Evolutionary conservation across 2,797 vertebrate species (phyloP).

Genomic region (Graptemys geographica): DNA sequence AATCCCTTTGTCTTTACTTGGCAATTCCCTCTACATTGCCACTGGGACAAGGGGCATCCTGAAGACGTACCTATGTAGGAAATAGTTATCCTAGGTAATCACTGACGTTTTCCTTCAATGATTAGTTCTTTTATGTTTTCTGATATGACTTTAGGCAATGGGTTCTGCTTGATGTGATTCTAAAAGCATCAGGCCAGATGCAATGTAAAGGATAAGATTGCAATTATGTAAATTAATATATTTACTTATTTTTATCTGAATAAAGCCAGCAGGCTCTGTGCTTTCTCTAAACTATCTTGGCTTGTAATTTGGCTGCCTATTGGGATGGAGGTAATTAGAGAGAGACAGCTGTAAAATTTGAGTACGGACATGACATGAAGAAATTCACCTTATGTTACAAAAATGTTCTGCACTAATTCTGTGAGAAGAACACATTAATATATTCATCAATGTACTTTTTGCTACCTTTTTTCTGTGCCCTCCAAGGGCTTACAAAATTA

Average conservation of each 20-base stretch:
- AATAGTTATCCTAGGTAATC: rapidly evolving
- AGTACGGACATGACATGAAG: conserved; percentile 6
- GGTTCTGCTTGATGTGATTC: not conserved
- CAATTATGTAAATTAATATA: conserved; percentile 52
- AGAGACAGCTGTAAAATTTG: not conserved
- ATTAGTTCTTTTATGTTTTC: conserved; percentile 1
- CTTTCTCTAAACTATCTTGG: conserved; percentile 43
- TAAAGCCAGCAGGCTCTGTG: conserved; percentile 26
- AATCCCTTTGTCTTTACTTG: rapidly evolving
- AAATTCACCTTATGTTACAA: not conserved
- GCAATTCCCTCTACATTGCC: too few relatives aligned
- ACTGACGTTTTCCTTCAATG: rapidly evolving
- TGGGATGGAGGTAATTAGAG: conserved; percentile 48
- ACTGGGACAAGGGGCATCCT: not conserved
- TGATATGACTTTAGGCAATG: conserved; percentile 23
- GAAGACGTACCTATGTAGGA: not conserved
- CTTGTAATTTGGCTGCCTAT: conserved; percentile 49
- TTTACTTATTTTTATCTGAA: conserved; percentile 37
- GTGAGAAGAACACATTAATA: not conserved
- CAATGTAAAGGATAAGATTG: conserved; percentile 16
- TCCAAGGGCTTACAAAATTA: not conserved
- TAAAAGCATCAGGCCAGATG: conserved; percentile 17
- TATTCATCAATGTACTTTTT: not conserved
- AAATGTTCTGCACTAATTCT: not conserved
- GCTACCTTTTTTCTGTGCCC: not conserved